Evolutionary conservation across 2,888 invertebrate genomes (phyloP).

Genomic region (Mesorhabditis spiculigera): DNA sequence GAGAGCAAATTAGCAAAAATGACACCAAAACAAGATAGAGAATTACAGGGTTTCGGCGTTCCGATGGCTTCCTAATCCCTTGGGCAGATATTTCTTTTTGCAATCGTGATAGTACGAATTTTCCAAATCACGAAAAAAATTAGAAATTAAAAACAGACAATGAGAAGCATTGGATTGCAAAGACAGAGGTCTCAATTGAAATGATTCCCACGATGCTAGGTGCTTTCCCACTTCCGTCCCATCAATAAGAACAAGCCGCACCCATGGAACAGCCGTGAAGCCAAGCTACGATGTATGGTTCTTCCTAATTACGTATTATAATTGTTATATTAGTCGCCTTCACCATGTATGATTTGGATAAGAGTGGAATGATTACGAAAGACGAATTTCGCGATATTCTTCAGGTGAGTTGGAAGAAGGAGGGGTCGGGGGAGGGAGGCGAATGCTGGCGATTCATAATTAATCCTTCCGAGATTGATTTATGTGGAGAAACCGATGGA

Average conservation of each 20-base stretch:
- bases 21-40: too few species aligned
- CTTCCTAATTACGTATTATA: constrained; percentile 1
- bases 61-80: too few species aligned
- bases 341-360: constrained; percentile 97
- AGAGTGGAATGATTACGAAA: constrained; percentile 73
- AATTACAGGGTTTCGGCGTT: too few species aligned
- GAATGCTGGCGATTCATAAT: too few species aligned
- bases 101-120: neutral
- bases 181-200: neutral
- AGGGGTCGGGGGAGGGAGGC: too few species aligned
- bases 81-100: too few species aligned
- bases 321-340: constrained; percentile 77
- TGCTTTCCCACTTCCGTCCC: constrained; percentile 85
- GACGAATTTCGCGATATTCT: constrained; percentile 72
- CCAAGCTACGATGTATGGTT: constrained; percentile 83
- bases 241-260: constrained; percentile 86
- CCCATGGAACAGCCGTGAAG: constrained; percentile 84
- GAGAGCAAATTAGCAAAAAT: too few species aligned
- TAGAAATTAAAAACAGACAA: neutral
- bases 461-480: too few species aligned
- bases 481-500: too few species aligned
- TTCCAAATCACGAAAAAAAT: neutral
- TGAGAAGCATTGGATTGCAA: neutral
- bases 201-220: constrained; percentile 60
- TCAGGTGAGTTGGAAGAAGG: constrained; percentile 20